A percentile compares a stretch with the other conserved stretches of the same genome.
phyloP scores from a whole-genome alignment of 1,140 invertebrate species.

The Ridgeia piscesae region DNA sequence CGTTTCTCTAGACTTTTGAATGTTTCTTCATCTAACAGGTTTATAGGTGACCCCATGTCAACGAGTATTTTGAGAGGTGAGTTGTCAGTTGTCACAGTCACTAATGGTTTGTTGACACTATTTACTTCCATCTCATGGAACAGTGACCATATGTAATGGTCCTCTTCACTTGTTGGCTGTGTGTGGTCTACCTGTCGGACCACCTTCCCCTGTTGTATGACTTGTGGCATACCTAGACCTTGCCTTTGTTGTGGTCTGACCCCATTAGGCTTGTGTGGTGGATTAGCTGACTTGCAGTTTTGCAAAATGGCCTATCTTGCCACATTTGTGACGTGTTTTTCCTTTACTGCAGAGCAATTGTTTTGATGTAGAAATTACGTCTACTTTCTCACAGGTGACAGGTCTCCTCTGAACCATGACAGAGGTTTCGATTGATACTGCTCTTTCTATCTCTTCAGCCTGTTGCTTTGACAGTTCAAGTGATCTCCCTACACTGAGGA shows the following conservation, averaged over 20 bases:
- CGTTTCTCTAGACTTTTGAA: background rate
- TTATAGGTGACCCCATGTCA: conserved; percentile 7
- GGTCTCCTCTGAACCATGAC: background rate
- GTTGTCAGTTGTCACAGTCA: conserved; percentile 15
- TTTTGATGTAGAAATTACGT: conserved; percentile 10
- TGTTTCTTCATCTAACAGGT: conserved; percentile 3
- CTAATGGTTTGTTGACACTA: conserved; percentile 18
- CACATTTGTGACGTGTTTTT: conserved; percentile 15
- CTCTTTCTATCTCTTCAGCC: conserved; percentile 10
- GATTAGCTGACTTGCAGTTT: background rate
- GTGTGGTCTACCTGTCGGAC: conserved; percentile 10
- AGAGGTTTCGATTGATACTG: background rate
- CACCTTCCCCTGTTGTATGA: conserved; percentile 16
- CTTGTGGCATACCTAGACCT: background rate
- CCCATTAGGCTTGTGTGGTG: background rate
- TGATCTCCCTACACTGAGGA: conserved; percentile 5
- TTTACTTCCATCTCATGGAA: background rate
- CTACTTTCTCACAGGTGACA: background rate
- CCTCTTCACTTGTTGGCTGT: background rate
- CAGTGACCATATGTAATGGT: conserved; percentile 14
- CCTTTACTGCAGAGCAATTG: conserved; percentile 8
- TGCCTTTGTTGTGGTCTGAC: conserved; percentile 7
- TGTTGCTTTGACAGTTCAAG: conserved; percentile 1
- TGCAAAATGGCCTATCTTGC: conserved; percentile 14
- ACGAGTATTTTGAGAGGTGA: background rate